Conservation (phyloP, 2,888 invertebrate species). For the Epistrophe grossulariae region DNA sequence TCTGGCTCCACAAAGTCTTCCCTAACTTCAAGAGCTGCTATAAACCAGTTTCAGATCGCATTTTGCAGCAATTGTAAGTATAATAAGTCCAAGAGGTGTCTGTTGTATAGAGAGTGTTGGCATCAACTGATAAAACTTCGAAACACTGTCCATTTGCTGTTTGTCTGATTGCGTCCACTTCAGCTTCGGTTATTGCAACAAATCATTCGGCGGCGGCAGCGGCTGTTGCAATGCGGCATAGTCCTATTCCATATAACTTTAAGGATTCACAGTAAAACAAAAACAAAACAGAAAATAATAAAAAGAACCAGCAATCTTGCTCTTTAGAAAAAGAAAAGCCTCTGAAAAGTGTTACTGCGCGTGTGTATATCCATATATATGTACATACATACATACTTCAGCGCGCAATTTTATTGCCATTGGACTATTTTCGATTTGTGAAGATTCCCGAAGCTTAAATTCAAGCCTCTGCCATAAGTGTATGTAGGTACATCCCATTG, state of each 20-base stretch:
- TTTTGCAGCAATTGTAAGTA: conserved; percentile 24
- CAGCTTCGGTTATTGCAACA: conserved; percentile 74
- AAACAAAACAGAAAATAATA: conserved; percentile 2
- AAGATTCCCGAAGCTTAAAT: conserved; percentile 48
- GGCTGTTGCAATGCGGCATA: background rate
- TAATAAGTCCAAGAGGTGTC: conserved; percentile 6
- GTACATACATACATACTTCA: background rate
- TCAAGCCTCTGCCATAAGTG: conserved; percentile 31
- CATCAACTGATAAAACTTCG: conserved; percentile 74
- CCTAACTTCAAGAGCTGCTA: conserved; percentile 9
- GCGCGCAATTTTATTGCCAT: conserved; percentile 70
- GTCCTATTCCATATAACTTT: conserved; percentile 32
- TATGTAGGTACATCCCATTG: background rate
- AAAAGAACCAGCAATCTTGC: conserved; percentile 7
- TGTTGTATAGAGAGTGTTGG: conserved; percentile 33
- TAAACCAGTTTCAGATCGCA: conserved; percentile 36
- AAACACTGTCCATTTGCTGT: conserved; percentile 74
- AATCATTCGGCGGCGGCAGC: conserved; percentile 66
- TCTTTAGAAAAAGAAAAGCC: conserved; percentile 23
- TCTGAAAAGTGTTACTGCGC: conserved; percentile 52
- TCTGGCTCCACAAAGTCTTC: conserved; percentile 72
- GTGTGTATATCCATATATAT: background rate
- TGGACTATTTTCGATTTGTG: conserved; percentile 72
- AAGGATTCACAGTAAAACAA: conserved; percentile 33
- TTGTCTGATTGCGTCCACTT: conserved; percentile 72